These are phyloP conservation scores for Delia radicum DNA, from an alignment of 1,140 invertebrate species.

Conservation along the genomic window DNA sequence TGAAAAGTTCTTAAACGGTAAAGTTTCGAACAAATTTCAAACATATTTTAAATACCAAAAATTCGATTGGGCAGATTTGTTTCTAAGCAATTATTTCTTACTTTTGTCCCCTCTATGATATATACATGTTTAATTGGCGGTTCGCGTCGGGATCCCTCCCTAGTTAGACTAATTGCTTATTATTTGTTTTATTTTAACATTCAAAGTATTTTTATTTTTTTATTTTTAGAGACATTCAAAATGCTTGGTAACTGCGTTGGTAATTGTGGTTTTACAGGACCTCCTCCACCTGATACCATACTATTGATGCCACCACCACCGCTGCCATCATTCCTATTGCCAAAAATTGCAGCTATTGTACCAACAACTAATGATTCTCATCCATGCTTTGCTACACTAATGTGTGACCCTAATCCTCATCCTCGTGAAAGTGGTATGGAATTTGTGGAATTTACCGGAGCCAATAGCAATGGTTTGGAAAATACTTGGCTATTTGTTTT, in stretches of 20 bases:
- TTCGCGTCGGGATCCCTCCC: no score
- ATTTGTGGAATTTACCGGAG: slow-evolving; percentile 72
- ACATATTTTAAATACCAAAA: no score
- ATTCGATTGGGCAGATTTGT: no score
- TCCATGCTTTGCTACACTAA: slow-evolving; percentile 59
- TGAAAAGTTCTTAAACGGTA: no score
- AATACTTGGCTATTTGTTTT: slow-evolving; percentile 81
- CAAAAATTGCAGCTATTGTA: slow-evolving; percentile 47
- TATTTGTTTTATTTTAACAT: neutral
- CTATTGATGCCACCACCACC: slow-evolving; percentile 79
- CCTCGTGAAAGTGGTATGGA: slow-evolving; percentile 64
- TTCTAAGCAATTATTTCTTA: no score
- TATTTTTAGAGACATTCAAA: slow-evolving; percentile 1
- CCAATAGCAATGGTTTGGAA: slow-evolving; percentile 67
- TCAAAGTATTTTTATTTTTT: neutral
- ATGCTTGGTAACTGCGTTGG: slow-evolving; percentile 53
- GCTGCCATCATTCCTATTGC: slow-evolving; percentile 65
- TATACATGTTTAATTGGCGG: no score
- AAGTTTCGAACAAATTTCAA: no score
- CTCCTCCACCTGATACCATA: slow-evolving; percentile 79
- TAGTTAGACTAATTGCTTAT: neutral
- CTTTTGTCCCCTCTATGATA: no score
- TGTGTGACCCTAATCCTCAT: slow-evolving; percentile 58
- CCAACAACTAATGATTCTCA: slow-evolving; percentile 60
- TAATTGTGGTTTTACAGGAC: slow-evolving; percentile 70